phyloP scores from a whole-genome alignment of 2,797 vertebrate species.

The Falco biarmicus region DNA sequence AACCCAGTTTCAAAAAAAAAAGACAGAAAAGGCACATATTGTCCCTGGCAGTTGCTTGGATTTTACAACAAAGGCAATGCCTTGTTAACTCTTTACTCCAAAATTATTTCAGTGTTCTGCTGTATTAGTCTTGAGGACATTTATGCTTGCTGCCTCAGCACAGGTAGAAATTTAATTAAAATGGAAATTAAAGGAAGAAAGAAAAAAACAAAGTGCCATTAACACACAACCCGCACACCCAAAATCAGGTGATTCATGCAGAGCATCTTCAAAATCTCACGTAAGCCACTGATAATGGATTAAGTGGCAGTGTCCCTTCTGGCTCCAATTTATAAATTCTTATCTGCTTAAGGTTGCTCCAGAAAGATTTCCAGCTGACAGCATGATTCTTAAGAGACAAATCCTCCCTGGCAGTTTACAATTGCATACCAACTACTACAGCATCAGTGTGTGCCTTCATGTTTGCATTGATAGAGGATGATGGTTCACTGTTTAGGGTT shows the following conservation, averaged over 20 bases:
- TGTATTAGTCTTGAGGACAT: background rate
- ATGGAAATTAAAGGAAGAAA: background rate
- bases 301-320: conserved; percentile 41
- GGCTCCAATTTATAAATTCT: conserved; percentile 46
- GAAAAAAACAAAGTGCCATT: background rate
- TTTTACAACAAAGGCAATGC: conserved; percentile 35
- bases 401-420: conserved; percentile 56
- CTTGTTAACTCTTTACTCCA: conserved; percentile 46
- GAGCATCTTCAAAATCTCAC: conserved; percentile 32
- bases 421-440: conserved; percentile 39
- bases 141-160: conserved; percentile 5
- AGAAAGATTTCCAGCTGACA: conserved; percentile 61
- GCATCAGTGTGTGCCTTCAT: background rate
- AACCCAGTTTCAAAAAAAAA: conserved; percentile 13
- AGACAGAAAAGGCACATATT: conserved; percentile 70
- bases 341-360: conserved; percentile 54
- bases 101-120: conserved; percentile 6
- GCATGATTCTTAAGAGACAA: conserved; percentile 46
- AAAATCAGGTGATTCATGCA: conserved; percentile 6
- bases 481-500: background rate
- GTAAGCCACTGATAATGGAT: conserved; percentile 30
- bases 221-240: background rate
- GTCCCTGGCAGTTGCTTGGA: conserved; percentile 60
- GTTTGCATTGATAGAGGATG: conserved; percentile 8
- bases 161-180: conserved; percentile 8